Conservation (phyloP, 2,113 vertebrate species). For the Lathamus discolor region DNA sequence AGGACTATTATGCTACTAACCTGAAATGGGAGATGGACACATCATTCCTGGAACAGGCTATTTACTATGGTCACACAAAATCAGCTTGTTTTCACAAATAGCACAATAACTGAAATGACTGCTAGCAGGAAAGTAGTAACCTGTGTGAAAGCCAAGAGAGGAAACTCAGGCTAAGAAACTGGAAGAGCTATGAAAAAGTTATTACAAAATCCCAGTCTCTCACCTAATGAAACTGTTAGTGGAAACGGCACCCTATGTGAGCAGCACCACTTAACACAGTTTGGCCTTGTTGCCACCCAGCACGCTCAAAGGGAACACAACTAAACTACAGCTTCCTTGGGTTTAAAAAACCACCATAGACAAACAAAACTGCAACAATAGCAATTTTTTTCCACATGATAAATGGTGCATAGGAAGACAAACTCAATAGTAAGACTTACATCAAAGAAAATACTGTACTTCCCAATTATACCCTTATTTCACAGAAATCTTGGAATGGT, state of each 20-base stretch:
- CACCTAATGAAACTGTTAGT: neutral
- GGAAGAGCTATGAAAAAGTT: neutral
- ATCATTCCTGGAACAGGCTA: neutral
- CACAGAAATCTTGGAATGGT: neutral
- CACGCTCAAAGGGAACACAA: rapidly evolving
- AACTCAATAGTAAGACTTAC: neutral
- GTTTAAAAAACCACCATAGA: neutral
- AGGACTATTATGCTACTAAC: neutral
- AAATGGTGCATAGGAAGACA: neutral
- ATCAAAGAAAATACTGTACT: neutral
- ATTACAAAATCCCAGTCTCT: neutral
- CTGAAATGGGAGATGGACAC: neutral
- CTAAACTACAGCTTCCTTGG: neutral
- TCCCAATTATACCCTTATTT: neutral
- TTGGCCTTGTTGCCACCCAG: neutral
- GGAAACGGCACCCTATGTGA: neutral
- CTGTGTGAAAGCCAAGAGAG: neutral
- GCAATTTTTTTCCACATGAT: neutral
- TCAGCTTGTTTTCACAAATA: neutral
- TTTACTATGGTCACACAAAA: neutral
- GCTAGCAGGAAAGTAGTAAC: neutral
- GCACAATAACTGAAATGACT: neutral
- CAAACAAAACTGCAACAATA: neutral
- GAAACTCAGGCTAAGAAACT: neutral
- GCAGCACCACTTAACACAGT: neutral